Evolutionary conservation across 2,113 vertebrate species (phyloP), one percentile per base, ranked within the genome.

Genomic region (Nyctereutes procyonoides): DNA sequence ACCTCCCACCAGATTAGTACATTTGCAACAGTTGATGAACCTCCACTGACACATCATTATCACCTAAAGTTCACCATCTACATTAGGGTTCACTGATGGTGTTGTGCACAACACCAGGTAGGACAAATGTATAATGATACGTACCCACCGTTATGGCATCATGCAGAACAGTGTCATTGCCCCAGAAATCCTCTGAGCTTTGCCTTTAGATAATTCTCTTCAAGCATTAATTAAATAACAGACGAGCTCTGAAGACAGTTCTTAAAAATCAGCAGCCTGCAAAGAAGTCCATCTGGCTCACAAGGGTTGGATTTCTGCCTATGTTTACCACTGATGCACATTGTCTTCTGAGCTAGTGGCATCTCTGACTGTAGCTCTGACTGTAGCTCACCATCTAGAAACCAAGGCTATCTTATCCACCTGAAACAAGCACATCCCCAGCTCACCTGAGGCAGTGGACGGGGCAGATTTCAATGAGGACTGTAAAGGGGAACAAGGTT

Each of bases 201-300:
- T 88, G 63, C 51, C 63, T 81, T 63, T 65, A 73, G 28, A 76
- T 65, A 82, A 30, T 80, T 93, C 88, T 88, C 95, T 92, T 96
- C 43, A 85, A 77, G 69, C 38, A 43, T 74, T 74, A 58, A 79
- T 56, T 93, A 74, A 96, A 77, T 65, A 80, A 85, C 13, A 85
- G n/a, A 85, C 13, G 30, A 92, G 35, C 43, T 96, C 65, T 71
- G 35, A 95, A 94, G 86, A 95, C 6, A 93, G 51, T 28, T 79
- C 55, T 95, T 85, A 56, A 83, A 96, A 95, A 14, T 93, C 53
- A 69, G 62, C n/a, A 67, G n/a, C 63, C 58, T 90, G 48, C 67
- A 76, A 24, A 86, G 51, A 71, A n/a, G 43, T 56, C 55, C 79
- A 10, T 55, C 88, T 65, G 38, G 43, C 28, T 84, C 67, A 73